Evolutionary conservation across 2,113 vertebrate species (phyloP).

Genomic region (Pogonocichla stellata): DNA sequence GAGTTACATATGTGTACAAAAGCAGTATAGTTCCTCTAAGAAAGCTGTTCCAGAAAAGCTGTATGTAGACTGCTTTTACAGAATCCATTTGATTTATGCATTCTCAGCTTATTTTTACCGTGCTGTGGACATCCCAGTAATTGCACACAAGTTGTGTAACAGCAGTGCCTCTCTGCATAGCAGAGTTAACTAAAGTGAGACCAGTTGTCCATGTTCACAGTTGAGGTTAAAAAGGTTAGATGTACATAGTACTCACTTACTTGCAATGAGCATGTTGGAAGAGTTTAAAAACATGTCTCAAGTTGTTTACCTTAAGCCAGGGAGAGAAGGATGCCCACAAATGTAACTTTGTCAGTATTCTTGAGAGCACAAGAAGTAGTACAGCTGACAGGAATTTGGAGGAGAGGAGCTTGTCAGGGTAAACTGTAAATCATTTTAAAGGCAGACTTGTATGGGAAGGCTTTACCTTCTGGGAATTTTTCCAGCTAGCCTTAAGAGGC

Average conservation of each 20-base stretch:
- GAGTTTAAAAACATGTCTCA: background rate
- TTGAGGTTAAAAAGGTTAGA: background rate
- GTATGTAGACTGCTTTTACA: background rate
- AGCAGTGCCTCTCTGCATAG: background rate
- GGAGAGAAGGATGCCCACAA: no score
- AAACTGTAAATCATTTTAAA: background rate
- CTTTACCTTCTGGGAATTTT: background rate
- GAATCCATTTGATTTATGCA: background rate
- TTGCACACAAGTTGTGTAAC: background rate
- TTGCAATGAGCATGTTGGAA: background rate
- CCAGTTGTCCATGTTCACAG: background rate
- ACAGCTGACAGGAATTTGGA: background rate
- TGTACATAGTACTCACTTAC: background rate
- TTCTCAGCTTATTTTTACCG: background rate
- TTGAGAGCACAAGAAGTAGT: background rate
- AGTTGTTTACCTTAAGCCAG: background rate
- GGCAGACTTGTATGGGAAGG: background rate
- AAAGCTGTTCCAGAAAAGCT: background rate
- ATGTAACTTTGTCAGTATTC: background rate
- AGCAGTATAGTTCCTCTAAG: background rate
- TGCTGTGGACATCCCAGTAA: background rate
- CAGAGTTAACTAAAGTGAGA: background rate
- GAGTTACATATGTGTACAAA: background rate
- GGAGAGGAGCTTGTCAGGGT: background rate
- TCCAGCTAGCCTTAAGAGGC: background rate